These are phyloP conservation scores for Apis dorsata DNA, from an alignment of 1,140 invertebrate genomes.

Conservation along the genomic window DNA sequence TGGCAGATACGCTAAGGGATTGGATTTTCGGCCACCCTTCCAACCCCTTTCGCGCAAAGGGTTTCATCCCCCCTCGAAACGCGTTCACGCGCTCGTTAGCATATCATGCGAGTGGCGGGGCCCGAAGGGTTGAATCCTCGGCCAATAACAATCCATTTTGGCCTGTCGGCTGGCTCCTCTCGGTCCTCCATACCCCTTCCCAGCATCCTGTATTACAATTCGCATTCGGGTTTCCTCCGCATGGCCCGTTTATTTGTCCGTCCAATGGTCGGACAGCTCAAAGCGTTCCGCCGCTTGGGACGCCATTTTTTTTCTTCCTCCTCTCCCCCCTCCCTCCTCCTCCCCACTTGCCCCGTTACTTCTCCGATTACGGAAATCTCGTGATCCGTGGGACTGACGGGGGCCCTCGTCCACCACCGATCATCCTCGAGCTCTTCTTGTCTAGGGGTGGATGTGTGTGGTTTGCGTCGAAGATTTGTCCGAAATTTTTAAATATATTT, in stretches of 20 bases:
- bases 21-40: slow-evolving; percentile 61
- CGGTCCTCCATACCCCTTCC: slow-evolving; percentile 11
- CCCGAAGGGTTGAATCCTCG: slow-evolving; percentile 69
- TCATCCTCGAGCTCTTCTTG: no score
- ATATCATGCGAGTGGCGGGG: slow-evolving; percentile 66
- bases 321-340: not conserved
- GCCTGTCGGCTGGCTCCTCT: slow-evolving; percentile 56
- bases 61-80: slow-evolving; percentile 53
- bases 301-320: slow-evolving; percentile 54
- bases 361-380: slow-evolving; percentile 70
- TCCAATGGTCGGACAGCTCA: slow-evolving; percentile 69
- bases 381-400: slow-evolving; percentile 34
- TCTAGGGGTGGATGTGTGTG: not conserved
- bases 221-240: slow-evolving; percentile 42
- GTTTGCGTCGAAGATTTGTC: not conserved
- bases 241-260: slow-evolving; percentile 69
- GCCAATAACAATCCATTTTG: slow-evolving; percentile 72
- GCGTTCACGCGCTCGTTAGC: slow-evolving; percentile 71
- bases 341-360: slow-evolving; percentile 22
- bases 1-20: slow-evolving; percentile 57
- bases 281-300: slow-evolving; percentile 53
- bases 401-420: not conserved
- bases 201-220: slow-evolving; percentile 42
- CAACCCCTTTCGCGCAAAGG: slow-evolving; percentile 52
- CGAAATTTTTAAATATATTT: no score